Evolutionary conservation across 2,797 vertebrate species (phyloP).

Genomic region (Cygnus olor): DNA sequence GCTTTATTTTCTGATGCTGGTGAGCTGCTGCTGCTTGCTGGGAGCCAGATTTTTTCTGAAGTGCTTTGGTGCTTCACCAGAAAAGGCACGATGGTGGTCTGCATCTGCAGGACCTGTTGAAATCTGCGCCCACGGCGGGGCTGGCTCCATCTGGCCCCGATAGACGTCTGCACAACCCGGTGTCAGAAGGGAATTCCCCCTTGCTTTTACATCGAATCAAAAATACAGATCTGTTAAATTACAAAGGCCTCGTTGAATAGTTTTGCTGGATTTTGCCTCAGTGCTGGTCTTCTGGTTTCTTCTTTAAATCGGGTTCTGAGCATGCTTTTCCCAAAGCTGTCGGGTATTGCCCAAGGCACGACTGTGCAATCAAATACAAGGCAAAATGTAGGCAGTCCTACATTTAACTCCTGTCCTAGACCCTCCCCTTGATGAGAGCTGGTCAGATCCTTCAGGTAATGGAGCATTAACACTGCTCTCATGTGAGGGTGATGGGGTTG

Average conservation of each 20-base stretch:
- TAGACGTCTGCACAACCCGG: background rate
- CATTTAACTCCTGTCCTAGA: background rate
- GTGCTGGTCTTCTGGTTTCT: background rate
- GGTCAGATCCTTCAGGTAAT: background rate
- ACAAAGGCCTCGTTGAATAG: background rate
- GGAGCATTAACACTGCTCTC: background rate
- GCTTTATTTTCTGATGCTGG: background rate
- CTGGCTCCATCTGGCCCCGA: background rate
- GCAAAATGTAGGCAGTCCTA: background rate
- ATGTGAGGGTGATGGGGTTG: background rate
- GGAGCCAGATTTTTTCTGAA: background rate
- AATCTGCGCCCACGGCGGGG: background rate
- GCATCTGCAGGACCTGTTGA: background rate
- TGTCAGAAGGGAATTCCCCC: background rate
- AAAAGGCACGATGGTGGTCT: background rate
- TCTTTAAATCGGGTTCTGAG: background rate
- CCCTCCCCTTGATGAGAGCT: background rate
- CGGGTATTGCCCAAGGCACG: background rate
- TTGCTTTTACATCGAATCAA: background rate
- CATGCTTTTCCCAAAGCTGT: background rate
- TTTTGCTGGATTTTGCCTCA: background rate
- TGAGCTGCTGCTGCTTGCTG: background rate
- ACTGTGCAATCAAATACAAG: background rate
- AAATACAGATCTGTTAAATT: background rate
- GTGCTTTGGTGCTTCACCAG: background rate